These are phyloP conservation scores for Meloidogyne exigua DNA, from an alignment of 1,140 invertebrate genomes.

Conservation along the genomic window DNA sequence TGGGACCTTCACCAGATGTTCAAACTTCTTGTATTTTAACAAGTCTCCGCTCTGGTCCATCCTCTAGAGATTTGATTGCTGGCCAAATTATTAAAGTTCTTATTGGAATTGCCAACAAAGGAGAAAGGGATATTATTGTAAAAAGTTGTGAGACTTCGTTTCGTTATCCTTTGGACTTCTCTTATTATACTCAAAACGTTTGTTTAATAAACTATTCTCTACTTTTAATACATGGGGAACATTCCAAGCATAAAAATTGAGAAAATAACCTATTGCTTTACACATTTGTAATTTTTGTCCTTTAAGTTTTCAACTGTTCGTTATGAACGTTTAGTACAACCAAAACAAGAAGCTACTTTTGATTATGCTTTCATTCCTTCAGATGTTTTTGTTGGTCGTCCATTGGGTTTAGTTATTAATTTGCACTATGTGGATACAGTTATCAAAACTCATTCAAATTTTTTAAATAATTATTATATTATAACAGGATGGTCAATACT, in stretches of 20 bases:
- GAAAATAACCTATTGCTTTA: too few relatives aligned
- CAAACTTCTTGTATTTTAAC: conserved; percentile 88
- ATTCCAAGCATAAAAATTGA: too few relatives aligned
- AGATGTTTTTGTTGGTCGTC: conserved; percentile 88
- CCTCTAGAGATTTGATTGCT: conserved; percentile 74
- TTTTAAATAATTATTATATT: conserved; percentile 10
- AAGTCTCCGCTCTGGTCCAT: conserved; percentile 65
- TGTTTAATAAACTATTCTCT: conserved; percentile 42
- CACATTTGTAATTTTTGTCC: conserved; percentile 49
- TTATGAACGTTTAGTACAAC: conserved; percentile 84
- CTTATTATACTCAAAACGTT: conserved; percentile 91
- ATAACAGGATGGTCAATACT: conserved; percentile 72
- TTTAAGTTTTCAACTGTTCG: conserved; percentile 83
- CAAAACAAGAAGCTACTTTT: conserved; percentile 87
- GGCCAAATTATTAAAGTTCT: conserved; percentile 88
- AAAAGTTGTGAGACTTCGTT: conserved; percentile 93
- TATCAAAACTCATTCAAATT: conserved; percentile 20
- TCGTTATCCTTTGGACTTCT: conserved; percentile 96
- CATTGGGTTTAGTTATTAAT: conserved; percentile 90
- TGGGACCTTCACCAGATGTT: conserved; percentile 72
- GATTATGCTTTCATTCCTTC: conserved; percentile 90
- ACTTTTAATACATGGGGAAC: too few relatives aligned
- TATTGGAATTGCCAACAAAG: conserved; percentile 92
- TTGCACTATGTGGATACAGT: conserved; percentile 82
- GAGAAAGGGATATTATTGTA: conserved; percentile 80